phyloP scores from a whole-genome alignment of 1,140 invertebrate genomes.

The Trichomalopsis sarcophagae region DNA sequence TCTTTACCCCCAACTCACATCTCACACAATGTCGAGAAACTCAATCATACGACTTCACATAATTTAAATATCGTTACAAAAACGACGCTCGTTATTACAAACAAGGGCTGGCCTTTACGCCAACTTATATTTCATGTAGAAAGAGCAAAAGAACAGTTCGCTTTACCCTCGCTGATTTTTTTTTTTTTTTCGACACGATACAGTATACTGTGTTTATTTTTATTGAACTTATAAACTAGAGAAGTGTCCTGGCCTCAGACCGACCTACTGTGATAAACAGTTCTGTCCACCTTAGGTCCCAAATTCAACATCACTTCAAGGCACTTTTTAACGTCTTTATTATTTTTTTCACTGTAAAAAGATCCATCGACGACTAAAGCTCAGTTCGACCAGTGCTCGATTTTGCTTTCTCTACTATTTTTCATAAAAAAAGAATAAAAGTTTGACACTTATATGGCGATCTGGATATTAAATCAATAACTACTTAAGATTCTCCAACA shows the following conservation, averaged over 20 bases:
- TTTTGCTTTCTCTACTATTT: not conserved
- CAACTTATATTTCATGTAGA: not conserved
- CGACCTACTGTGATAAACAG: slow-evolving; percentile 59
- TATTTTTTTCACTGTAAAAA: slow-evolving; percentile 43
- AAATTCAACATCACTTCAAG: slow-evolving; percentile 62
- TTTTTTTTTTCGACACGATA: slow-evolving; percentile 58
- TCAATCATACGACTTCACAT: slow-evolving; percentile 40
- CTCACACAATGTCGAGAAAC: slow-evolving; percentile 51
- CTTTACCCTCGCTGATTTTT: slow-evolving; percentile 49
- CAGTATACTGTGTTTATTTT: slow-evolving; percentile 59
- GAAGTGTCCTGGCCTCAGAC: slow-evolving; percentile 68
- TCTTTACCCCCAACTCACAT: slow-evolving; percentile 47
- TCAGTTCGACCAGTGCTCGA: not conserved
- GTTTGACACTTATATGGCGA: not conserved
- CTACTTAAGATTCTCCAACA: slow-evolving; percentile 13
- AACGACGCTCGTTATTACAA: slow-evolving; percentile 31
- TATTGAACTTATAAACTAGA: slow-evolving; percentile 68
- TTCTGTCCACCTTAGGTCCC: slow-evolving; percentile 62
- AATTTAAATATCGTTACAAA: slow-evolving; percentile 39
- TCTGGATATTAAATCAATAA: slow-evolving; percentile 17
- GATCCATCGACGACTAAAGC: not conserved
- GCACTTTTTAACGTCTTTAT: slow-evolving; percentile 61
- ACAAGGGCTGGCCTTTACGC: not conserved
- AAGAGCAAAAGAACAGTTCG: slow-evolving; percentile 45
- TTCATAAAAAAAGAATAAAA: not conserved